Evolutionary conservation across 2,113 vertebrate genomes (phyloP).

Genomic region (Bombycilla garrulus): DNA sequence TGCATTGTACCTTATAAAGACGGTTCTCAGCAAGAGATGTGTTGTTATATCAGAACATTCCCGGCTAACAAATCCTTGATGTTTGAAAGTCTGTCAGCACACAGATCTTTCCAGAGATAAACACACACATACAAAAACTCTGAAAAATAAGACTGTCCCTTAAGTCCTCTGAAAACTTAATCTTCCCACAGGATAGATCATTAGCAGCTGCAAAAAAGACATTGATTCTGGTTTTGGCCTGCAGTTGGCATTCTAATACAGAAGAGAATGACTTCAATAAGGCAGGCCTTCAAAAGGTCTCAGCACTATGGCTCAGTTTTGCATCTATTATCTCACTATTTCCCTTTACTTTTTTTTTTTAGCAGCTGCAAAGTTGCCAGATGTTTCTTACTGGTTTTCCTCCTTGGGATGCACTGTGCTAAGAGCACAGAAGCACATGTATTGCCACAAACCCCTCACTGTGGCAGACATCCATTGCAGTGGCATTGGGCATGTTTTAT

Average conservation of each 20-base stretch:
- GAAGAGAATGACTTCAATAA: not conserved
- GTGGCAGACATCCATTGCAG: not conserved
- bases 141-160: not conserved
- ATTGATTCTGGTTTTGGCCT: constrained; percentile 31
- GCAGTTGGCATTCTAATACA: not conserved
- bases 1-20: not conserved
- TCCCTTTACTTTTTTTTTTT: not conserved
- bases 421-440: not conserved
- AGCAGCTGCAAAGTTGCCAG: not conserved
- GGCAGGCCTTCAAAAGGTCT: not conserved
- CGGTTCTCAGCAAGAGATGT: not conserved
- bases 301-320: not conserved
- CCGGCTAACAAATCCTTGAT: not conserved
- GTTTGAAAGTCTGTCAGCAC: not conserved
- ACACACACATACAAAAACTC: not conserved
- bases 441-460: not conserved
- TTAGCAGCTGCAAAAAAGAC: too few relatives aligned
- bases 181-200: not conserved
- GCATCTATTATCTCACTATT: not conserved
- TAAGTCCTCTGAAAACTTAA: not conserved
- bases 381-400: not conserved
- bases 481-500: fast-evolving
- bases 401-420: not conserved
- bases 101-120: not conserved
- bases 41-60: not conserved